Conservation (phyloP, 2,888 invertebrate genomes). For the Parnassius glacialis region DNA sequence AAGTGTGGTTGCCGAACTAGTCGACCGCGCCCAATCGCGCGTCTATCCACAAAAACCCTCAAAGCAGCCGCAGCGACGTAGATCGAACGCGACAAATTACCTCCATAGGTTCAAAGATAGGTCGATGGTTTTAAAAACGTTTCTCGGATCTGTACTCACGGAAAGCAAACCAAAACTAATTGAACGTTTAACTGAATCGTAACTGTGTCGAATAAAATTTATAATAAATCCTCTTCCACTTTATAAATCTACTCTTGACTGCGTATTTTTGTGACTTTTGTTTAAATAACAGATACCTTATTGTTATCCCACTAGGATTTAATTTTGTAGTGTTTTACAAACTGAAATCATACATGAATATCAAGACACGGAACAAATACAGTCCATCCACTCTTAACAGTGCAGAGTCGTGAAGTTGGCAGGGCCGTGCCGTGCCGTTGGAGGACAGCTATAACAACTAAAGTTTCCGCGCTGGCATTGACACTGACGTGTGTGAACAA, state of each 20-base stretch:
- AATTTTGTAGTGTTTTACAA: no score
- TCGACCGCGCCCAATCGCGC: constrained; percentile 55
- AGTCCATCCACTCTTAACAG: no score
- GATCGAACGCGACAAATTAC: constrained; percentile 73
- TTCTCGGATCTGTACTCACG: constrained; percentile 48
- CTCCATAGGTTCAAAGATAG: constrained; percentile 63
- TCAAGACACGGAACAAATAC: no score
- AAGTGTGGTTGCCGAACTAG: constrained; percentile 15
- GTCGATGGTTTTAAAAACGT: constrained; percentile 55
- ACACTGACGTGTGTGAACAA: no score
- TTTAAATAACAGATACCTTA: no score
- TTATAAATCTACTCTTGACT: constrained; percentile 12
- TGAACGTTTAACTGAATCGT: constrained; percentile 43
- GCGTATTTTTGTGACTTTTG: not conserved
- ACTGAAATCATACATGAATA: no score
- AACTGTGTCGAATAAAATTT: constrained; percentile 23
- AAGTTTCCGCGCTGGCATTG: no score
- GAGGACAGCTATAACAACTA: no score
- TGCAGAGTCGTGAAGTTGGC: no score
- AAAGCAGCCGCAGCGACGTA: constrained; percentile 67
- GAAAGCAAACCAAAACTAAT: constrained; percentile 60
- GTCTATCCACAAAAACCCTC: constrained; percentile 67
- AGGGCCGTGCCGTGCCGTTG: no score
- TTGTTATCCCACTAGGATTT: no score
- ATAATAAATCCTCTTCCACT: constrained; percentile 14